Evolutionary conservation across 2,113 vertebrate genomes (phyloP).

Genomic region (Typhlomys cinereus): DNA sequence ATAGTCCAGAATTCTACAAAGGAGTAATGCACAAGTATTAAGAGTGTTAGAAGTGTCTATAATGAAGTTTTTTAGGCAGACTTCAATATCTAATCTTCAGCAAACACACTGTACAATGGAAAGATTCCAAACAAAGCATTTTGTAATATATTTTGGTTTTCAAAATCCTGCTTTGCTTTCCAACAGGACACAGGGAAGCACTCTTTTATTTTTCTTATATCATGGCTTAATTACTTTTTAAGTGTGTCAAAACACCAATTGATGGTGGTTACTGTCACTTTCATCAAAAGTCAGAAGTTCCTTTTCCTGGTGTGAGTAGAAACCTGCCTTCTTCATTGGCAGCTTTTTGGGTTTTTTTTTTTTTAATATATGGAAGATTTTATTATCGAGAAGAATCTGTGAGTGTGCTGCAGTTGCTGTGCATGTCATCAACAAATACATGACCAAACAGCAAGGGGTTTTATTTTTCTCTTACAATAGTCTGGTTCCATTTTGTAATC

Average conservation of each 20-base stretch:
- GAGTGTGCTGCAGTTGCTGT: too few species aligned
- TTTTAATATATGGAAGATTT: background rate
- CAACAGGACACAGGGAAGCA: background rate
- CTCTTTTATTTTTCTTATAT: background rate
- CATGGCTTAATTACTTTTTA: background rate
- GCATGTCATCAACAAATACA: too few species aligned
- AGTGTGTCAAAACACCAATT: background rate
- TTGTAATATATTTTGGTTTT: background rate
- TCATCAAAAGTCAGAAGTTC: background rate
- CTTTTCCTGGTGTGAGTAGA: background rate
- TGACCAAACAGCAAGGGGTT: too few species aligned
- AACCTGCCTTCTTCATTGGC: background rate
- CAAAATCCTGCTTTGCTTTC: background rate
- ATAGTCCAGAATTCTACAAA: background rate
- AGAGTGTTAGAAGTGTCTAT: background rate
- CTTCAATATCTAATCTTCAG: background rate
- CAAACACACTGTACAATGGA: background rate
- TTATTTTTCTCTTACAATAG: too few species aligned
- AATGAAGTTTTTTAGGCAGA: background rate
- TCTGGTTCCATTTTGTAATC: too few species aligned
- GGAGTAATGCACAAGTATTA: background rate
- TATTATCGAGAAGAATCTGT: too few species aligned
- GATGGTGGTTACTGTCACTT: background rate
- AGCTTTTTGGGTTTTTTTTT: background rate
- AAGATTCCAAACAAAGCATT: background rate